Evolutionary conservation across 2,113 vertebrate species (phyloP).

Genomic region (Triplophysa dalaica): DNA sequence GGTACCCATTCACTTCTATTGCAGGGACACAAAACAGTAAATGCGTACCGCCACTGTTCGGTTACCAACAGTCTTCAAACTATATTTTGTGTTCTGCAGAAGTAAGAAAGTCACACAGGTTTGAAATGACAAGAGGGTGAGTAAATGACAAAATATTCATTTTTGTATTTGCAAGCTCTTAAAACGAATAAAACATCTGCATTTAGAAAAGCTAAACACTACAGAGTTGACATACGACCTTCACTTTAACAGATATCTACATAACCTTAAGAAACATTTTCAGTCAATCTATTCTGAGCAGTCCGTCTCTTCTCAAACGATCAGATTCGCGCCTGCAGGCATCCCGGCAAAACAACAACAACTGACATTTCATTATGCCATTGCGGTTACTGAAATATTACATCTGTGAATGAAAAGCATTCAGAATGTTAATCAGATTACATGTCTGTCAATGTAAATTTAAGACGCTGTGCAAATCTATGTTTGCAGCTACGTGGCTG

Average conservation of each 20-base stretch:
- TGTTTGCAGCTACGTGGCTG: slow-evolving; percentile 5
- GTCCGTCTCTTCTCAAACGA: neutral
- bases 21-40: too few species aligned
- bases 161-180: neutral
- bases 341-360: slow-evolving; percentile 13
- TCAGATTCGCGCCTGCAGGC: neutral
- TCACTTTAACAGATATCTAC: neutral
- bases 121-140: too few species aligned
- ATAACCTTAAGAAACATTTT: neutral
- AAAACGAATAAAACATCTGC: neutral
- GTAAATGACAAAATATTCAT: too few species aligned
- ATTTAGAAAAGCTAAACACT: neutral
- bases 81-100: too few species aligned
- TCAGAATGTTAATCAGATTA: slow-evolving; percentile 45
- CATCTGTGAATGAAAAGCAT: slow-evolving; percentile 17
- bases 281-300: slow-evolving; percentile 10
- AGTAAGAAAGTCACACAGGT: too few species aligned
- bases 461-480: slow-evolving; percentile 12
- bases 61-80: too few species aligned
- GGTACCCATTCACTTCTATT: too few species aligned
- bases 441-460: slow-evolving; percentile 32
- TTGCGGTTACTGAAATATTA: slow-evolving; percentile 22
- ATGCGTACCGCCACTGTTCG: too few species aligned
- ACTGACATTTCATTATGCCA: slow-evolving; percentile 20
- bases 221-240: neutral